phyloP scores from a whole-genome alignment of 2,797 vertebrate species.

The Morelia viridis region DNA sequence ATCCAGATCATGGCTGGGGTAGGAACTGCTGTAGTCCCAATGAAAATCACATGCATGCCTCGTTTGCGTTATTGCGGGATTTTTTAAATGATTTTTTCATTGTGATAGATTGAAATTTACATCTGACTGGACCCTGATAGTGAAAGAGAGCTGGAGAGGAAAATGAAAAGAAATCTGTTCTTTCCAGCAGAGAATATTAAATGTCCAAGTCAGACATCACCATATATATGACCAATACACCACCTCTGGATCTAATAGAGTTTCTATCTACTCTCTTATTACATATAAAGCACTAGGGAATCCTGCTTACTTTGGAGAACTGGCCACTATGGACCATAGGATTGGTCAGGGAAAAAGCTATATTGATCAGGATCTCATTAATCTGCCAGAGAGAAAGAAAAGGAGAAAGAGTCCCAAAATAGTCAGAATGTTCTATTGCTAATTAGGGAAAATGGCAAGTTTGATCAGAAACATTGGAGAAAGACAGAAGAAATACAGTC shows the following conservation, averaged over 20 bases:
- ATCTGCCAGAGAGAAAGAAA: neutral
- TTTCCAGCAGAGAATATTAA: neutral
- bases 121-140: neutral
- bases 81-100: neutral
- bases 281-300: neutral
- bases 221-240: neutral
- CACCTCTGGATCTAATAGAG: neutral
- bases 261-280: neutral
- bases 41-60: neutral
- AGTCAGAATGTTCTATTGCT: neutral
- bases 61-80: neutral
- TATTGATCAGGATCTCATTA: neutral
- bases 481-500: neutral
- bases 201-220: neutral
- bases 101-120: neutral
- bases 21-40: neutral
- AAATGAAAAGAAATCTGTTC: neutral
- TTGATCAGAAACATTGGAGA: neutral
- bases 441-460: neutral
- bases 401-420: neutral
- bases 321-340: neutral
- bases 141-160: neutral
- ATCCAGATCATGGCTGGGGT: neutral
- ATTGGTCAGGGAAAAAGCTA: neutral
- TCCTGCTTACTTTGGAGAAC: neutral